Evolutionary conservation across 2,113 vertebrate species (phyloP).

Genomic region (Acinonyx jubatus): DNA sequence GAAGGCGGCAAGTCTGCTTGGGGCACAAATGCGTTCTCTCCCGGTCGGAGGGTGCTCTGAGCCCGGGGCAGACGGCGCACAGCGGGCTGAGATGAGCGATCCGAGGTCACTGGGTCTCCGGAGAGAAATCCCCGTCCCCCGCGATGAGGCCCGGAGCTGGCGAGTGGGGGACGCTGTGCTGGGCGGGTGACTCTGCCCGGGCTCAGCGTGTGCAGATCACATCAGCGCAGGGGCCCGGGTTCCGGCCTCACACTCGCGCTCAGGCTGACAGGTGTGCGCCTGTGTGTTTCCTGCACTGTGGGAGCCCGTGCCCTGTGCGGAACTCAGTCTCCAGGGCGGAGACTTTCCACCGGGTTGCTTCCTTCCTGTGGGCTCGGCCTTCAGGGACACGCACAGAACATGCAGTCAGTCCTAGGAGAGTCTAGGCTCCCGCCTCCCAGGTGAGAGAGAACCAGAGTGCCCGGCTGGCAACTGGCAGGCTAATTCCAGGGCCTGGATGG

Average conservation of each 20-base stretch:
- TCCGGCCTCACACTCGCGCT: fast-evolving
- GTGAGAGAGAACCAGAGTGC: fast-evolving
- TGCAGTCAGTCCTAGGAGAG: fast-evolving
- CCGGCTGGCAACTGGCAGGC: no score
- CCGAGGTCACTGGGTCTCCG: fast-evolving
- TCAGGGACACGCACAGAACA: fast-evolving
- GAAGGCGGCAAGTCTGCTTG: fast-evolving
- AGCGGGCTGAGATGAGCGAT: fast-evolving
- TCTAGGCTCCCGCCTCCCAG: not conserved
- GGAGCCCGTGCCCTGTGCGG: fast-evolving
- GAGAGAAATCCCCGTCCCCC: fast-evolving
- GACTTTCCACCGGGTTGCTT: not conserved
- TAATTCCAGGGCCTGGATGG: no score
- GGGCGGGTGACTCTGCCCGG: fast-evolving
- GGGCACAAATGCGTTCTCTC: not conserved
- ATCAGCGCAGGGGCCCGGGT: fast-evolving
- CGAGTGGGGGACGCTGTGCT: no score
- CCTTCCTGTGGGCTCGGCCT: not conserved
- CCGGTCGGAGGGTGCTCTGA: fast-evolving
- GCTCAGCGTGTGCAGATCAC: fast-evolving
- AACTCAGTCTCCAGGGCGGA: not conserved
- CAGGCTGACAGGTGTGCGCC: not conserved
- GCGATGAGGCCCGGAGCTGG: fast-evolving
- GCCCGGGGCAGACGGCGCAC: fast-evolving
- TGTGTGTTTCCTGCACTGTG: not conserved